Conservation (phyloP, 2,797 vertebrate genomes). For the Sebastolobus alascanus region DNA sequence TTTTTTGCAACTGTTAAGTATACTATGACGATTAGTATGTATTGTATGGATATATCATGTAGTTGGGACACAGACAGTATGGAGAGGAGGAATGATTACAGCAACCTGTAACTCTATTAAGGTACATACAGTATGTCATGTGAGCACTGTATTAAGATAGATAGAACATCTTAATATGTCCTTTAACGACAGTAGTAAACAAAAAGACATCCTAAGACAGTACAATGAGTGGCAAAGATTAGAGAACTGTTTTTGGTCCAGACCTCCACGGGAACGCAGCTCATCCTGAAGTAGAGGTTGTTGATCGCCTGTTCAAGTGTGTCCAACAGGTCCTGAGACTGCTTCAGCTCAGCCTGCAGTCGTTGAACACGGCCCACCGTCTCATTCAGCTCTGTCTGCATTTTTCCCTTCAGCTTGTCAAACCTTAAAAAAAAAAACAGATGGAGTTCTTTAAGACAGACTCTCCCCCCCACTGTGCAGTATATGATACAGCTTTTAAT, state of each 20-base stretch:
- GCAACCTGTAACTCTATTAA: no score
- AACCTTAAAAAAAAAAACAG: slow-evolving; percentile 26
- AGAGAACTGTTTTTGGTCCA: not conserved
- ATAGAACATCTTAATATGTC: no score
- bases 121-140: no score
- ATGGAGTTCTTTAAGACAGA: not conserved
- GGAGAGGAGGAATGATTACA: no score
- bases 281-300: slow-evolving; percentile 42
- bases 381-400: slow-evolving; percentile 13
- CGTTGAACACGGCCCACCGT: slow-evolving; percentile 1
- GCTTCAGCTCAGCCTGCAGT: slow-evolving; percentile 25
- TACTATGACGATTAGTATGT: no score
- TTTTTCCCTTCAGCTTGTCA: slow-evolving; percentile 23
- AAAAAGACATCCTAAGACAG: no score
- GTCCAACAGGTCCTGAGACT: slow-evolving; percentile 26
- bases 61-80: no score
- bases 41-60: no score
- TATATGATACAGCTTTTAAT: slow-evolving; percentile 24
- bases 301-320: slow-evolving; percentile 23
- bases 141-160: no score
- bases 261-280: slow-evolving; percentile 18
- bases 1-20: no score
- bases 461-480: not conserved
- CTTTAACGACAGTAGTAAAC: no score
- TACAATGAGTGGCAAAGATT: no score